Evolutionary conservation across 2,797 vertebrate species (phyloP).

Genomic region (Peromyscus attwateri): DNA sequence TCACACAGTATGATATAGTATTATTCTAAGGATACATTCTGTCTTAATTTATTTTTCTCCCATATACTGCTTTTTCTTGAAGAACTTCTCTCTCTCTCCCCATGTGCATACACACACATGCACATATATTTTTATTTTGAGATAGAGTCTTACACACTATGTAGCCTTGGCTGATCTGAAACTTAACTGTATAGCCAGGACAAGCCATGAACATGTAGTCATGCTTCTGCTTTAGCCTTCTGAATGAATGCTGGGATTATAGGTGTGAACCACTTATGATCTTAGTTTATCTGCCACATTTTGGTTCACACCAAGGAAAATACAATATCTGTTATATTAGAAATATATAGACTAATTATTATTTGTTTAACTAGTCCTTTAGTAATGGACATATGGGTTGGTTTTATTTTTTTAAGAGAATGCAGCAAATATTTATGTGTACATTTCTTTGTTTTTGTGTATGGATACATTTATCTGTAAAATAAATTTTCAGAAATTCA

Average conservation of each 20-base stretch:
- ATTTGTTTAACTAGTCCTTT: not conserved
- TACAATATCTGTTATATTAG: not conserved
- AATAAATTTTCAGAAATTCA: constrained; percentile 26
- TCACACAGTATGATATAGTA: not conserved
- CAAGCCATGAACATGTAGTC: not conserved
- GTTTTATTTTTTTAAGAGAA: constrained; percentile 56
- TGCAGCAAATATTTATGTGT: not conserved
- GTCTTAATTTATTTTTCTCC: not conserved
- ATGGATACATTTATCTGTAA: not conserved
- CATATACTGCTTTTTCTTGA: not conserved
- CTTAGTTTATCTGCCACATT: not conserved
- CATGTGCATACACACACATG: not conserved
- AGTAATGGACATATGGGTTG: not conserved
- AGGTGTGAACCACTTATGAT: not conserved
- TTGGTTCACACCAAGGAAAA: not conserved
- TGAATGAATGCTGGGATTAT: not conserved
- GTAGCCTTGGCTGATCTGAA: not conserved
- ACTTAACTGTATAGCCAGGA: not conserved
- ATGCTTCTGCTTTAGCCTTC: not conserved
- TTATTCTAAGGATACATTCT: not conserved
- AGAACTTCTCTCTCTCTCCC: not conserved
- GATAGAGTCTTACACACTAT: not conserved
- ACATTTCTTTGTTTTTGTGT: not conserved
- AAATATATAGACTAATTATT: constrained; percentile 3
- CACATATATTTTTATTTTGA: not conserved